Evolutionary conservation across 2,113 vertebrate genomes (phyloP).

Genomic region (Hypomesus transpacificus): DNA sequence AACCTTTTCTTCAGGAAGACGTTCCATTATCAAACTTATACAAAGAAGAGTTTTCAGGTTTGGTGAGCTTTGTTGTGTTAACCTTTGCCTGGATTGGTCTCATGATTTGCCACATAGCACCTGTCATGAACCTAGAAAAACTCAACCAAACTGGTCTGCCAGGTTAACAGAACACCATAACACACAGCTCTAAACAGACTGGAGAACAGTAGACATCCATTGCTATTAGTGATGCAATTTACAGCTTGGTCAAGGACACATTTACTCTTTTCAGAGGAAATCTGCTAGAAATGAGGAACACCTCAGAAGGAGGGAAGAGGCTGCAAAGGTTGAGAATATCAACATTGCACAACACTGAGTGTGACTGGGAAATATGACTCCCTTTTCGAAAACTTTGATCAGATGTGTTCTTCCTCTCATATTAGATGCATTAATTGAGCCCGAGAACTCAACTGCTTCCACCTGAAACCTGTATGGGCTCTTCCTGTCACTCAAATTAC

Average conservation of each 20-base stretch:
- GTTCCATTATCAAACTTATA: conserved; percentile 1
- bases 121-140: no score
- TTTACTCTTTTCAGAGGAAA: conserved; percentile 4
- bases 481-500: no score
- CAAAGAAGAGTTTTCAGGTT: background rate
- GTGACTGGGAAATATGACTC: background rate
- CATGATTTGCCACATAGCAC: background rate
- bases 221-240: conserved; percentile 8
- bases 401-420: background rate
- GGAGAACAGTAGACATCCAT: background rate
- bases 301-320: conserved; percentile 17
- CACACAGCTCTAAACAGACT: background rate
- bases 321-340: conserved; percentile 25
- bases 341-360: conserved; percentile 10
- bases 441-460: no score
- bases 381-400: background rate
- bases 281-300: conserved; percentile 18
- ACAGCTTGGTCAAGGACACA: conserved; percentile 1
- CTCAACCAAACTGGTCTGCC: no score
- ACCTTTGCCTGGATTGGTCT: background rate
- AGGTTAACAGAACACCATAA: no score
- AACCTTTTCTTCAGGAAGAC: background rate
- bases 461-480: no score
- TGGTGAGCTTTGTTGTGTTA: background rate
- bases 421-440: no score